A percentile compares a stretch with the other conserved stretches of the same genome.
Conservation (phyloP, 2,113 vertebrate genomes). For the human region GRCh38 chr12:89199001-89199500, state of each 20-base stretch:
- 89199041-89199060: neutral
- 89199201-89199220: neutral
- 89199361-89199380: conserved; percentile 7
- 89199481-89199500: neutral
- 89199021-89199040: neutral
- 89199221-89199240: neutral
- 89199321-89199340: conserved; percentile 22
- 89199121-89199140: neutral
- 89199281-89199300: neutral
- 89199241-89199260: too few species aligned
- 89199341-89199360: conserved; percentile 1
- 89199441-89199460: neutral
- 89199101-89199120: neutral
- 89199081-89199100: neutral
- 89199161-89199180: neutral
- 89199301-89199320: neutral
- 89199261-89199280: neutral
- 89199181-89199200: neutral
- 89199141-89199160: neutral
- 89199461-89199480: neutral
- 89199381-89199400: neutral
- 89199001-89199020: neutral
- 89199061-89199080: neutral
- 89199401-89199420: neutral
- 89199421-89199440: neutral